Percentiles rank a stretch among this genome's conserved stretches.
phyloP scores from a whole-genome alignment of 2,888 invertebrate genomes.

The Metacarcinus magister region DNA sequence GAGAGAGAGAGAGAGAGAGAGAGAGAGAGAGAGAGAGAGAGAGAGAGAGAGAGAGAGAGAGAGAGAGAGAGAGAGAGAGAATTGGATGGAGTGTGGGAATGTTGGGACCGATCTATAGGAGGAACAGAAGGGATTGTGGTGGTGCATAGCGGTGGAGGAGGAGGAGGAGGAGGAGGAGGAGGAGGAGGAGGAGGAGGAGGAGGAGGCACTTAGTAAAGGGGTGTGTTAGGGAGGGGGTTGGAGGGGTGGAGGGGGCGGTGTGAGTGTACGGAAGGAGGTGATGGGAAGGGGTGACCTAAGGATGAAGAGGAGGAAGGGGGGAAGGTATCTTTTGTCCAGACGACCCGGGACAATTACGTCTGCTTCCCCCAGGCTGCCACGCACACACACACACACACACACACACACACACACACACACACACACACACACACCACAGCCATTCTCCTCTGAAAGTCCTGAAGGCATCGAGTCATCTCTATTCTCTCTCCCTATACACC shows the following conservation, averaged over 20 bases:
- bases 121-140: background rate
- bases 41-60: conserved; percentile 63
- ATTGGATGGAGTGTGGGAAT: background rate
- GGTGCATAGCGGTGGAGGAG: background rate
- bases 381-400: conserved; percentile 10
- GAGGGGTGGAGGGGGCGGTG: background rate
- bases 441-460: background rate
- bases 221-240: background rate
- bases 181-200: background rate
- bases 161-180: background rate
- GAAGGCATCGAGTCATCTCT: background rate
- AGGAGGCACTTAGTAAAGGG: background rate
- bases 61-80: conserved; percentile 61
- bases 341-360: conserved; percentile 59
- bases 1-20: conserved; percentile 55
- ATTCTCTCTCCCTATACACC: background rate
- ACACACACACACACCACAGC: conserved; percentile 32
- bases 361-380: conserved; percentile 47
- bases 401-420: conserved; percentile 31
- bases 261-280: no score
- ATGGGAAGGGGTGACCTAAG: background rate
- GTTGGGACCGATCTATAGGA: background rate
- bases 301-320: background rate
- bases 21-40: conserved; percentile 62
- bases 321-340: conserved; percentile 53